Evolutionary conservation across 2,797 vertebrate genomes (phyloP), one percentile per base, ranked within the genome.

Genomic region (Micromesistius poutassou): DNA sequence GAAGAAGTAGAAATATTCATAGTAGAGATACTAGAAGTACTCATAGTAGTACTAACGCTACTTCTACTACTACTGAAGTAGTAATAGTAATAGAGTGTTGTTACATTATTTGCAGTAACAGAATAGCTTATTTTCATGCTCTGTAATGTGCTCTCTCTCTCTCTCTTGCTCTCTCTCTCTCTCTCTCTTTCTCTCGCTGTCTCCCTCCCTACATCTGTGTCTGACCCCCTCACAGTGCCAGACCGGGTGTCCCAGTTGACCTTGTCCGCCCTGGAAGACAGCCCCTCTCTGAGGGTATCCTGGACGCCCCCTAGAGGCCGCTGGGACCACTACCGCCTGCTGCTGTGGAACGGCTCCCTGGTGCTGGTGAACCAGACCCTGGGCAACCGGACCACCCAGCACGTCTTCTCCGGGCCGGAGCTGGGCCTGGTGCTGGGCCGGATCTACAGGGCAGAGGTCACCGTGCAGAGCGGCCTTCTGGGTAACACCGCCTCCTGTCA

Each of bases 231-330:
- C 0, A 71, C 89, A 99, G 97, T 95, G 82, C 97, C 97, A 16
- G 93, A 85, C 72, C 87, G 72, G 28, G 96, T 95, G 78, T 82
- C 85, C 0, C 30, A 73, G 13, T 84, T 94, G 25, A 90, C 90
- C 31, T 84, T 97, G 89, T 85, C 85, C n/a, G 90, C 88, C 0
- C 87, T 87, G 0, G 73, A 86, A 13, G 88, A 90, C 0, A 77
- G 83, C 28, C 87, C 76, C 62, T 91, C 90, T 0, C 91, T 99
- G 33, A 88, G 78, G 28, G 86, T 97, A 87, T 94, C 74, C 84
- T 99, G 97, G 97, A 78, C 90, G 78, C 96, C 95, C 85, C 96
- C 97, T 87, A 80, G 77, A 82, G 97, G 97, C 78, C 91, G 96
- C 74, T 98, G 96, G 96, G 95, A 98, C 36, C 88, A 88, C 76